These are phyloP conservation scores for Agrypnia vestita DNA, from an alignment of 1,140 invertebrate species.

Conservation along the genomic window DNA sequence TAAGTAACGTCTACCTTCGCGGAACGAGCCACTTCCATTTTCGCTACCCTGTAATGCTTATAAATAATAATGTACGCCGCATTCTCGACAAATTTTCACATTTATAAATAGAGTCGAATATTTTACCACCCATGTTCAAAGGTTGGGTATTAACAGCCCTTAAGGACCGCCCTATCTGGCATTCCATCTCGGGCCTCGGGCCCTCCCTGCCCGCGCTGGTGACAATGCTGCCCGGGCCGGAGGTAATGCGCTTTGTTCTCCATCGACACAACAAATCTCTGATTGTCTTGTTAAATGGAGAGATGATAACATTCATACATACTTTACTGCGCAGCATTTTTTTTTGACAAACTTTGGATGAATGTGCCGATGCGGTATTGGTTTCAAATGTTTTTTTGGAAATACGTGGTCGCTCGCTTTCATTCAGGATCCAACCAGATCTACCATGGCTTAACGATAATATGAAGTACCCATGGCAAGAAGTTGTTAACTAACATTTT, in stretches of 20 bases:
- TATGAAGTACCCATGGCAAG: too few species aligned
- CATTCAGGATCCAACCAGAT: too few species aligned
- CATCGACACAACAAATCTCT: background rate
- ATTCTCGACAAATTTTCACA: too few species aligned
- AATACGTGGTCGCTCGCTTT: too few species aligned
- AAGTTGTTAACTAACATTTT: too few species aligned
- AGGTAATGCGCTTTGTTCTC: slow-evolving; percentile 28
- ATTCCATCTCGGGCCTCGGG: slow-evolving; percentile 14
- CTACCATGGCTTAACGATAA: too few species aligned
- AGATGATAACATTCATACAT: slow-evolving; percentile 3
- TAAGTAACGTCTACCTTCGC: too few species aligned
- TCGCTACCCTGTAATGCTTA: too few species aligned
- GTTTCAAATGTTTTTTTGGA: too few species aligned
- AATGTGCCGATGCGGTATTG: background rate
- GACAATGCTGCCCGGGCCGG: slow-evolving; percentile 5
- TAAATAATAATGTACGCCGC: too few species aligned
- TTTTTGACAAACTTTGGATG: background rate
- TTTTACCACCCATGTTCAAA: background rate
- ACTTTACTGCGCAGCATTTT: background rate
- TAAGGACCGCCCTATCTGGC: slow-evolving; percentile 5
- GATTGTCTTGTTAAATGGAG: slow-evolving; percentile 4
- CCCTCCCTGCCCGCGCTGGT: background rate
- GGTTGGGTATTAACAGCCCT: slow-evolving; percentile 2
- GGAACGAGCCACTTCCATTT: too few species aligned
- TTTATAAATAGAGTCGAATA: too few species aligned